Percentiles rank a stretch among this genome's conserved stretches.
phyloP scores from a whole-genome alignment of 1,140 invertebrate species.

The Cotesia vestalis region DNA sequence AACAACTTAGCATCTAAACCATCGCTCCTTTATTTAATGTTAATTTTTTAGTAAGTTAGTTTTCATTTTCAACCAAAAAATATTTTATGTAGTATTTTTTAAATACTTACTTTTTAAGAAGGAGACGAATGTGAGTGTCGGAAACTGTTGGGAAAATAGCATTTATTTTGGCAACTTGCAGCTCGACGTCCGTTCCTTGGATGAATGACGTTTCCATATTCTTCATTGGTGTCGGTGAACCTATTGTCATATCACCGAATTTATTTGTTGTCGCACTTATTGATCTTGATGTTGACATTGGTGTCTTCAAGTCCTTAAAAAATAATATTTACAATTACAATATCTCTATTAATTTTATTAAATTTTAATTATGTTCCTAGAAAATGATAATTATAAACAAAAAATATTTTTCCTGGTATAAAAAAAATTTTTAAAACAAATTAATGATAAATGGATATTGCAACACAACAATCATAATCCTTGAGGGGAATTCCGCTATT shows the following conservation, averaged over 20 bases:
- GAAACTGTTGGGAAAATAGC: conserved; percentile 92
- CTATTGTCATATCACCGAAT: conserved; percentile 61
- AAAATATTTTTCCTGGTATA: too few relatives aligned
- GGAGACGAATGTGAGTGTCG: conserved; percentile 85
- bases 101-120: conserved; percentile 85
- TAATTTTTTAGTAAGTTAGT: conserved; percentile 33
- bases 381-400: too few relatives aligned
- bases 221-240: conserved; percentile 62
- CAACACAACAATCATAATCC: too few relatives aligned
- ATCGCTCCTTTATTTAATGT: conserved; percentile 22
- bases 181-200: conserved; percentile 72
- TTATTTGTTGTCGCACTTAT: conserved; percentile 60
- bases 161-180: conserved; percentile 82
- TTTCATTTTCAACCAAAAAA: conserved; percentile 23
- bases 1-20: conserved; percentile 53
- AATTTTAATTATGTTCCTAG: too few relatives aligned
- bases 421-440: too few relatives aligned
- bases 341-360: too few relatives aligned
- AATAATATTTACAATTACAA: conserved; percentile 33
- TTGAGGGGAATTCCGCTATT: too few relatives aligned
- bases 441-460: too few relatives aligned
- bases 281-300: conserved; percentile 61
- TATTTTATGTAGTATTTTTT: conserved; percentile 28
- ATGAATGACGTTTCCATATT: conserved; percentile 75
- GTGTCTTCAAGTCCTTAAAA: conserved; percentile 65